These are phyloP conservation scores for Triplophysa bombifrons DNA, from an alignment of 2,797 vertebrate genomes.

Conservation along the genomic window DNA sequence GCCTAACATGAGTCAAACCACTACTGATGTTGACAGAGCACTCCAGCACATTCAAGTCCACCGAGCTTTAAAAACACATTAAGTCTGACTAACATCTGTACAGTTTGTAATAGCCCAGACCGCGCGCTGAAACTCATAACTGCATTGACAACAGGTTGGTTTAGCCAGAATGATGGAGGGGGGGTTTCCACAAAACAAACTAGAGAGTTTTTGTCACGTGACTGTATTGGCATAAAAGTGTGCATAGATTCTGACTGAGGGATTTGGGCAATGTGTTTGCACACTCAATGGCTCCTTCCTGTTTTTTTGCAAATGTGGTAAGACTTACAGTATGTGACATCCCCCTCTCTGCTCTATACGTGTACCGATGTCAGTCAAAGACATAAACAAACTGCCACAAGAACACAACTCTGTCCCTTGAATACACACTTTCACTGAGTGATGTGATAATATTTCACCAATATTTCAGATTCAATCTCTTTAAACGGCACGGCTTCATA, in stretches of 20 bases:
- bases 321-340: conserved; percentile 60
- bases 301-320: conserved; percentile 73
- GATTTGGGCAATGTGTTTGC: conserved; percentile 65
- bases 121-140: conserved; percentile 6
- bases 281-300: conserved; percentile 63
- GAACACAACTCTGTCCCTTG: background rate
- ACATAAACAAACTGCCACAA: background rate
- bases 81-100: conserved; percentile 13
- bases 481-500: background rate
- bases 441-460: background rate
- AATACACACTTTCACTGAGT: conserved; percentile 4
- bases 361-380: background rate
- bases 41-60: background rate
- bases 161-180: conserved; percentile 11
- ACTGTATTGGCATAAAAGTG: conserved; percentile 50
- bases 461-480: background rate
- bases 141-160: background rate
- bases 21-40: background rate
- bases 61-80: too few species aligned
- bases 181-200: conserved; percentile 36
- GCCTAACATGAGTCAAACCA: background rate
- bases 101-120: conserved; percentile 6
- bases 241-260: conserved; percentile 55
- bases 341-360: background rate
- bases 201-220: conserved; percentile 20